Evolutionary conservation across 92 coral and sea anemone species (phyloP).

Genomic region (Parazoanthus atlanticus): DNA sequence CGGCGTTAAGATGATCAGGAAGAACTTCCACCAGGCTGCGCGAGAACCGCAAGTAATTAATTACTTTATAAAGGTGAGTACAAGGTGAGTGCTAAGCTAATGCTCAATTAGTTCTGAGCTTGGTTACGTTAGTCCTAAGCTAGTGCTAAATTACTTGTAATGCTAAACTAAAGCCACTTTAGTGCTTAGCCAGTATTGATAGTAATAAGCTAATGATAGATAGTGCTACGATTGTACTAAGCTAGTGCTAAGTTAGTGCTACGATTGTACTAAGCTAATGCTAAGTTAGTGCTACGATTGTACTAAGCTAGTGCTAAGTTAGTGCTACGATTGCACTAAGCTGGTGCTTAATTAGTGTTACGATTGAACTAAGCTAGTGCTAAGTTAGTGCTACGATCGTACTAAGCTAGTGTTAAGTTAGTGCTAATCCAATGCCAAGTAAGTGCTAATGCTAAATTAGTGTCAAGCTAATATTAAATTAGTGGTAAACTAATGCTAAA

Average conservation of each 20-base stretch:
- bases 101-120: not conserved
- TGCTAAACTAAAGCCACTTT: not conserved
- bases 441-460: too few relatives aligned
- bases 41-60: not conserved
- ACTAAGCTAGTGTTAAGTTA: too few relatives aligned
- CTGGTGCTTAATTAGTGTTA: not conserved
- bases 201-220: not conserved
- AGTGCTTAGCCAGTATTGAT: too few relatives aligned
- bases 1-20: constrained; percentile 96
- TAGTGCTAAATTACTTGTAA: not conserved
- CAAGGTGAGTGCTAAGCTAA: not conserved
- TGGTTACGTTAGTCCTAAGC: not conserved
- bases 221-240: not conserved
- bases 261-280: not conserved
- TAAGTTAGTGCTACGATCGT: too few relatives aligned
- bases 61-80: too few relatives aligned
- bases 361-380: not conserved
- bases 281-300: not conserved
- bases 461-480: too few relatives aligned
- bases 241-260: not conserved
- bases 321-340: not conserved
- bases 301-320: not conserved
- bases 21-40: constrained; percentile 86
- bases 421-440: too few relatives aligned
- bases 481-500: too few relatives aligned